phyloP scores from a whole-genome alignment of 2,888 invertebrate species.

The Conistra vaccinii region DNA sequence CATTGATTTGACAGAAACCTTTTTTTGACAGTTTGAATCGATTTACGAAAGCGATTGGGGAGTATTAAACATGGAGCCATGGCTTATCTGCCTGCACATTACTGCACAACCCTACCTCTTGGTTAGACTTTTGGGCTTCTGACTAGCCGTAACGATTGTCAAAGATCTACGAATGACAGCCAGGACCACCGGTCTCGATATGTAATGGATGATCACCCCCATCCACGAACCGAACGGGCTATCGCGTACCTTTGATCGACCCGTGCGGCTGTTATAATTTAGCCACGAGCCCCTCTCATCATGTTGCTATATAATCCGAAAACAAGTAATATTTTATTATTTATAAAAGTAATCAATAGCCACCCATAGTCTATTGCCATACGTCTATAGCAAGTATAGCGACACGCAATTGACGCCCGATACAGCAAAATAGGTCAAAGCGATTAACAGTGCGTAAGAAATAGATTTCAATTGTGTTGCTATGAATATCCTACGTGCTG shows the following conservation, averaged over 20 bases:
- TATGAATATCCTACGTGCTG: slow-evolving; percentile 52
- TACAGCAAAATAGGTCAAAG: slow-evolving; percentile 76
- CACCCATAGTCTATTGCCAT: slow-evolving; percentile 55
- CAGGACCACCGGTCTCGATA: neutral
- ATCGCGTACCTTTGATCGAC: neutral
- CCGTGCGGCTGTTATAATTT: neutral
- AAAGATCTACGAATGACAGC: neutral
- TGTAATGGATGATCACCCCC: neutral
- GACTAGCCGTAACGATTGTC: neutral
- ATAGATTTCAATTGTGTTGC: slow-evolving; percentile 75
- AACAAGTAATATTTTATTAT: neutral
- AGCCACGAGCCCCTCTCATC: neutral
- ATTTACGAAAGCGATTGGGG: too few species aligned
- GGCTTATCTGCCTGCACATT: neutral
- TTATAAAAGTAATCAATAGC: slow-evolving; percentile 9
- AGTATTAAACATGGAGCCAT: too few species aligned
- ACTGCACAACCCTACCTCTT: neutral
- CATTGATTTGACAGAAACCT: too few species aligned
- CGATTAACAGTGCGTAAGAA: slow-evolving; percentile 77
- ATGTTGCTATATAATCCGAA: neutral
- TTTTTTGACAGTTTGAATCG: too few species aligned
- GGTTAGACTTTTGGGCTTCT: neutral
- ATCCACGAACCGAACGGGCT: neutral
- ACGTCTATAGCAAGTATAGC: slow-evolving; percentile 40
- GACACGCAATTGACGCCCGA: slow-evolving; percentile 68